A percentile compares a stretch with the other conserved stretches of the same genome.
These are phyloP conservation scores for Tetramorium alpestre DNA, from an alignment of 1,140 invertebrate genomes.

Conservation along the genomic window DNA sequence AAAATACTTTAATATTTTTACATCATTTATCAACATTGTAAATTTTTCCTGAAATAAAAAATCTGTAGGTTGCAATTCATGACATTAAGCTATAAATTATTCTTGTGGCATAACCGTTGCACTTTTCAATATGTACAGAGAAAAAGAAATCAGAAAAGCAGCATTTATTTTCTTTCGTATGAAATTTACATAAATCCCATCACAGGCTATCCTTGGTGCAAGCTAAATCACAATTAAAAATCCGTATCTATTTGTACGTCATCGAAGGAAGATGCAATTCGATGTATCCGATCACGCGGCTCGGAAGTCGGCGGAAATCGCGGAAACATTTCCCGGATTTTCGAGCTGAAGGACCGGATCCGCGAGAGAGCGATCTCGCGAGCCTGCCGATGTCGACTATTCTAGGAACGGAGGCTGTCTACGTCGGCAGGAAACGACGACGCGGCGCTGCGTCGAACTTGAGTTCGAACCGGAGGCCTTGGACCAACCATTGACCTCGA, in stretches of 20 bases:
- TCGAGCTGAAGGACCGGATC: constrained; percentile 33
- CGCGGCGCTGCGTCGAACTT: constrained; percentile 73
- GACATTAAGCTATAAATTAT: neutral
- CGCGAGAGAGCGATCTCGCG: constrained; percentile 39
- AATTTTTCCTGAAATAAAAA: neutral
- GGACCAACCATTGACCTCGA: constrained; percentile 86
- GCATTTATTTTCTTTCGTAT: neutral
- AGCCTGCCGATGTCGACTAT: constrained; percentile 74
- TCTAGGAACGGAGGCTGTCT: constrained; percentile 83
- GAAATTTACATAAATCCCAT: constrained; percentile 13
- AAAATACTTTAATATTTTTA: neutral
- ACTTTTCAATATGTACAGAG: neutral
- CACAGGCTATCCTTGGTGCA: neutral
- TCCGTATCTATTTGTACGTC: neutral
- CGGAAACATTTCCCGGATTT: constrained; percentile 53
- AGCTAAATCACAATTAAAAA: neutral
- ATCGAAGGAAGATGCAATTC: neutral
- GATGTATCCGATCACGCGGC: neutral
- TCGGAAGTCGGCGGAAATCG: neutral
- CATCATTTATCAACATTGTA: neutral
- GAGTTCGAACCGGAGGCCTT: constrained; percentile 84
- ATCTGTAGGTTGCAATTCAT: no score
- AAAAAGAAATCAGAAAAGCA: neutral
- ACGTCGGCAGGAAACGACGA: constrained; percentile 81
- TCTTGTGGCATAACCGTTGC: neutral